Base-by-base conservation (phyloP, 2,888 invertebrate genomes). In the Neoaliturus tenellus region DNA sequence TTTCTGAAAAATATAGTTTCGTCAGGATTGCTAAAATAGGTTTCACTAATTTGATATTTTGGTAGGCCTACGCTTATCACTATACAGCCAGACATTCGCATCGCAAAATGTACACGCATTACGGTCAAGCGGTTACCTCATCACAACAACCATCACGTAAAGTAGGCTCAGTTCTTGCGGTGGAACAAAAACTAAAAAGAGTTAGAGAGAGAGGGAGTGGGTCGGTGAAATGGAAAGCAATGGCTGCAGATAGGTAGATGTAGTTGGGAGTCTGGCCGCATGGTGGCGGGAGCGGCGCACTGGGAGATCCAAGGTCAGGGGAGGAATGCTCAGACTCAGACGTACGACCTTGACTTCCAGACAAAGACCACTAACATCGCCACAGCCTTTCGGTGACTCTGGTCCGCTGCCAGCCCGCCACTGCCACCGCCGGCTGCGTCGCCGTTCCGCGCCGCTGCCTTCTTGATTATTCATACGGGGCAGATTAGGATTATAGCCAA, bases 341-440 rank as follows among this genome's bases (percentile, higher is more conserved):
- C 75, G 75, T 48, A 75, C 75, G 75, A n/a, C 75, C 75, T 75
- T 75, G 75, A 75, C 75, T 75, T 44, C 44, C 75, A 75, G 75
- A 75, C 75, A 75, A 75, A 75, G 75, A 75, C 75, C 44, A 75
- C 75, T 75, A 41, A 35, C 75, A 75, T 23, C 31, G 39, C 69
- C 44, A 75, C 69, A 12, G 69, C 69, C 69, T 69, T 69, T 69
- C 39, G 69, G 69, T 69, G 69, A 35, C 69, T 75, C 44, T 48
- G 75, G 44, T 17, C 62, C 25, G 62, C 12, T 2, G 62, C 62
- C 62, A 28, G 31, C 31, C 12, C 6, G 31, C 31, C 62, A 28
- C 62, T 8, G 62, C 62, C 62, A 62, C 62, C 14, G 62, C 62
- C 31, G n/a, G 10, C 25, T 20, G 14, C n/a, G n/a, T n/a, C n/a